Evolutionary conservation across 2,797 vertebrate species (phyloP).

Genomic region (Pristis pectinata): DNA sequence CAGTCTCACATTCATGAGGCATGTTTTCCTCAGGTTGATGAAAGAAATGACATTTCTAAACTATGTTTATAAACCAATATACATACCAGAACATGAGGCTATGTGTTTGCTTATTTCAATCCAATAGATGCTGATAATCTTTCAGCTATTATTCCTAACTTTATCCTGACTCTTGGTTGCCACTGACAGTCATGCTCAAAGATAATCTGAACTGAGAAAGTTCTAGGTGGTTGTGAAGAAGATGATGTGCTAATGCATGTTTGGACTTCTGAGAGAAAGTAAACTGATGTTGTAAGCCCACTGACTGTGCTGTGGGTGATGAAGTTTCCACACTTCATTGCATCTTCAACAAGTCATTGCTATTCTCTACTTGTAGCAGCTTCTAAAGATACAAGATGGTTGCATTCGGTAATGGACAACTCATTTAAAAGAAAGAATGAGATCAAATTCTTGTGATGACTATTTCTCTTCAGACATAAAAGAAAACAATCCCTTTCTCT

Average conservation of each 20-base stretch:
- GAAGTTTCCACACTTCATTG: not conserved
- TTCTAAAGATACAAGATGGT: not conserved
- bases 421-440: not conserved
- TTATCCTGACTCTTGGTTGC: not conserved
- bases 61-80: not conserved
- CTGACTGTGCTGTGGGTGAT: not conserved
- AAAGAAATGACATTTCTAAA: not conserved
- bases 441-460: not conserved
- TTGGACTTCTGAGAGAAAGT: not conserved
- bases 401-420: not conserved
- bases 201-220: not conserved
- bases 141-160: not conserved
- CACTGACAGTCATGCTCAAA: not conserved
- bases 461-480: not conserved
- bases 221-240: not conserved
- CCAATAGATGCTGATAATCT: not conserved
- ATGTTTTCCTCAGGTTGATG: not conserved
- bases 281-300: not conserved
- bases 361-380: not conserved
- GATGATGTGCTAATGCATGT: not conserved
- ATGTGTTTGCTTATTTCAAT: not conserved
- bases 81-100: not conserved
- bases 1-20: not conserved
- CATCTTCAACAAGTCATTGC: not conserved
- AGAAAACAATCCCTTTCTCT: not conserved